Evolutionary conservation across 2,113 vertebrate genomes (phyloP), one percentile per base, ranked within the genome.

Genomic region (Ochotona princeps): DNA sequence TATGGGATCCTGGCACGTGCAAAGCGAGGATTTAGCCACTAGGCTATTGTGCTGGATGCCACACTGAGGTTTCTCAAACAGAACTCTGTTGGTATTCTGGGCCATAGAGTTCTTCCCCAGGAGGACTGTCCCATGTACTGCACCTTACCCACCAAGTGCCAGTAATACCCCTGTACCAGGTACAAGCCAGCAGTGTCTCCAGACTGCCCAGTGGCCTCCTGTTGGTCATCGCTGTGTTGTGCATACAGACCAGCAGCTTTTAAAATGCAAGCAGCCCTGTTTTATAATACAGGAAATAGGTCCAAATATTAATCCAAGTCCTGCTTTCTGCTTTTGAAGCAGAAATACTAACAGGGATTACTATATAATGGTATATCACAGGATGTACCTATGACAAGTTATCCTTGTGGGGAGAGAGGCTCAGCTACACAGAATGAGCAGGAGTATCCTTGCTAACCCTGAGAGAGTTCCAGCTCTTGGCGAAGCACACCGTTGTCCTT

Each of bases 221-320:
- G 11, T 9, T 88, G 65, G n/a, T 51, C 92, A 72, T 70, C 26
- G 75, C 14, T 44, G 74, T 49, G 67, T 66, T 75, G 23, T 47
- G 11, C 7, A 87, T n/a, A 83, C 51, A 85, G 87, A 70, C 20
- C 8, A 67, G 75, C 38, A 89, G 1, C 83, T 63, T 70, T 88
- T 82, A 85, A 82, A 91, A 79, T 70, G 11, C 13, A 94, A 51
- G 23, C 8, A 70, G 51, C 49, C 2, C 1, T 76, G 35, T 76
- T 81, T 90, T 67, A 70, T 66, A 57, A 83, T 78, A 26, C 91
- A 70, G 61, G 83, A 83, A 88, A 63, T 35, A 65, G 26, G 54
- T 13, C 30, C 28, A 82, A 13, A 63, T 54, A 63, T 15, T 90
- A 95, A 86, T 90, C 72, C n/a, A 88, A 93, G 78, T 35, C 57